Base-by-base conservation (phyloP, 2,113 vertebrate species). In the Machaerirhynchus nigripectus region DNA sequence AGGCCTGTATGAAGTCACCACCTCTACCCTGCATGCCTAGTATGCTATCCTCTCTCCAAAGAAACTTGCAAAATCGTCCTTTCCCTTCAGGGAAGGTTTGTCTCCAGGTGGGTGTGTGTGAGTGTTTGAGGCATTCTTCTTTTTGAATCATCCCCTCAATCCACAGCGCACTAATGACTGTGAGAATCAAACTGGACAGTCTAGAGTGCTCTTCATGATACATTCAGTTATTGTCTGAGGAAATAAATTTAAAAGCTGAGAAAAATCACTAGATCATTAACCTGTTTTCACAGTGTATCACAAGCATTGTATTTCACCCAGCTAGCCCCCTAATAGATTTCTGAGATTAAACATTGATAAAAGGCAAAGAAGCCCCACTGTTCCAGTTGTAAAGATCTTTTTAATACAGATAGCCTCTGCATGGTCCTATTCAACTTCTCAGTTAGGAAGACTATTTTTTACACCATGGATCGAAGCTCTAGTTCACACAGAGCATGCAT, bases 201-300 rank as follows among this genome's bases (percentile, higher is more conserved):
- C 19, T 11, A 67, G 73, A 22, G 24, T 67, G 53, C 49, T 92
- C 24, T 88, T 79, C 60, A 60, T 60, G 64, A 67, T 84, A 63
- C 42, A 81, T 0, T 42, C 74, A 89, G 27, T 78, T 81, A 78
- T 56, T 39, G 42, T 82, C 52, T 71, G 52, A 77, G 24, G 33
- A 87, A 93, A 93, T 11, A 81, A 47, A 44, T 89, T 95, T 94
- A 91, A 84, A 95, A 93, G 24, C 44, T n/a, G 13, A 15, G 15
- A 82, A 47, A 94, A 94, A 94, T 95, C 81, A 82, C 81, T 95
- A 79, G 69, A 68, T 79, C 56, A 56, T 91, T 93, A 95, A 64
- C 69, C 22, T 78, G 47, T 91, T 95, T 91, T 95, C 65, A 67
- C 35, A 84, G 39, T 47, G 18, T 63, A 87, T 82, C 61, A 68